Evolutionary conservation across 2,888 invertebrate species (phyloP).

Genomic region (Iselma pallidipennis): DNA sequence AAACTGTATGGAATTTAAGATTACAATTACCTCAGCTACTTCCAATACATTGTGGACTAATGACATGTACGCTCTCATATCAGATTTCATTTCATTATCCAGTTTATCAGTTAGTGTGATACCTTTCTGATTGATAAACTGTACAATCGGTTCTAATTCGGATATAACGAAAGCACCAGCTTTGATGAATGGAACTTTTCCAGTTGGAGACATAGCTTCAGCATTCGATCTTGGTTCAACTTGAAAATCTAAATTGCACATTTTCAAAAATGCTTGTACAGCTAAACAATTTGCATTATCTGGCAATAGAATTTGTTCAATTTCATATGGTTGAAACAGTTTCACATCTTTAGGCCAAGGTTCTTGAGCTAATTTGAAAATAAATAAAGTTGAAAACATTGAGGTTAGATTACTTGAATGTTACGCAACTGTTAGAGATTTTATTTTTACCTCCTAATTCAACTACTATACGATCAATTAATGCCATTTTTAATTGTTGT

Average conservation of each 20-base stretch:
- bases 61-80: conserved; percentile 93
- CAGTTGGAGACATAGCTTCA: conserved; percentile 95
- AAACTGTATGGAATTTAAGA: neutral
- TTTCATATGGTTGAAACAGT: conserved; percentile 87
- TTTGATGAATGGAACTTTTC: conserved; percentile 89
- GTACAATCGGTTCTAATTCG: conserved; percentile 90
- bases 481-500: conserved; percentile 33
- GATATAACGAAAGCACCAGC: conserved; percentile 87
- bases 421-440: conserved; percentile 1
- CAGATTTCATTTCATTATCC: conserved; percentile 77
- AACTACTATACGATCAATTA: conserved; percentile 41
- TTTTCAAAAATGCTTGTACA: conserved; percentile 90
- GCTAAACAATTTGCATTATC: conserved; percentile 94
- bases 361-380: conserved; percentile 69
- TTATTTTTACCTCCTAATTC: conserved; percentile 42
- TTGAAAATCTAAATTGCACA: conserved; percentile 84
- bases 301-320: conserved; percentile 90
- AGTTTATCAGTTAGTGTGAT: conserved; percentile 73
- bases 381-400: conserved; percentile 33
- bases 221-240: conserved; percentile 88
- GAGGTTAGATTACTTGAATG: conserved; percentile 13
- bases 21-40: conserved; percentile 76
- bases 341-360: conserved; percentile 89
- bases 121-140: conserved; percentile 85
- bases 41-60: conserved; percentile 86